Percentiles rank a stretch among this genome's conserved stretches.
Evolutionary conservation across 1,140 invertebrate species (phyloP).

Genomic region (Heliothis subflexa): DNA sequence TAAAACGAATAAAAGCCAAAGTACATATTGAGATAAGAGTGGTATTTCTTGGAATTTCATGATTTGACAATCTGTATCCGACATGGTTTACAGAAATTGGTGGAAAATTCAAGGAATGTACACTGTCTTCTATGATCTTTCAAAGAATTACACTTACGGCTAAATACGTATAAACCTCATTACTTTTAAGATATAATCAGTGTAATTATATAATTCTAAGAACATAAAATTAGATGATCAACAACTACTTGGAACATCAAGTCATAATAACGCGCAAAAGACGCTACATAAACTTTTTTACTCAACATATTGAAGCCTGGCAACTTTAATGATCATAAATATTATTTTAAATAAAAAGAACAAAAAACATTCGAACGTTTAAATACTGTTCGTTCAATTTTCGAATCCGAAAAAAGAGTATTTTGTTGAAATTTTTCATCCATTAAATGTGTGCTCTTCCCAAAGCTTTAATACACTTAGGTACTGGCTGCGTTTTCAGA

Average conservation of each 20-base stretch:
- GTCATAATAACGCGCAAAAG: no score
- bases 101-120: slow-evolving; percentile 10
- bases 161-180: no score
- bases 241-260: no score
- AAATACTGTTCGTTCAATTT: slow-evolving; percentile 14
- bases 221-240: no score
- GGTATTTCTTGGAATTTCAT: slow-evolving; percentile 7
- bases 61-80: slow-evolving; percentile 38
- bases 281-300: no score
- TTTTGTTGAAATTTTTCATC: slow-evolving; percentile 73
- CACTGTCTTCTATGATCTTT: background rate
- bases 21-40: background rate
- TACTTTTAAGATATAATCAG: no score
- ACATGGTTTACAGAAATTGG: background rate
- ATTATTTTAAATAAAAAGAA: background rate
- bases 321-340: background rate
- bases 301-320: background rate
- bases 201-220: no score
- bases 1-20: background rate
- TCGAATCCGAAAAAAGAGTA: slow-evolving; percentile 38
- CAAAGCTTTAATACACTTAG: slow-evolving; percentile 81
- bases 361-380: background rate
- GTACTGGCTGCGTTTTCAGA: slow-evolving; percentile 75
- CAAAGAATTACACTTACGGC: no score
- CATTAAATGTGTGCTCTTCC: slow-evolving; percentile 74